Base-by-base conservation (phyloP, 92 coral and sea anemone genomes). In the Porites evermanni region DNA sequence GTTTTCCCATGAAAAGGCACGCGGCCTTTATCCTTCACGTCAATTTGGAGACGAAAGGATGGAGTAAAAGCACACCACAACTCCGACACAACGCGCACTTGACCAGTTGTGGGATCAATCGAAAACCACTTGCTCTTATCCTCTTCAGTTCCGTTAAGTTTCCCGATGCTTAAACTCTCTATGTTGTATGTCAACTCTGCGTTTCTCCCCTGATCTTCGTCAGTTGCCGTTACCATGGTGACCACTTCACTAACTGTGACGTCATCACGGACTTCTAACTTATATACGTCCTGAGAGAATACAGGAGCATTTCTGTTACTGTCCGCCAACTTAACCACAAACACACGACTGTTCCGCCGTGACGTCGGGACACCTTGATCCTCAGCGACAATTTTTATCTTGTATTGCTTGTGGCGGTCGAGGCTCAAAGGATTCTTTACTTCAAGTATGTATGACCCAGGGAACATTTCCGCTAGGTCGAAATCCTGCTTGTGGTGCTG, bases 221-320 rank as follows among this genome's bases (percentile, higher is more conserved):
- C 99, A 2, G 86, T 81, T 13, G 98, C 99, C 24, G 82, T 77
- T 23, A 90, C 18, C 13, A 70, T 90, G 64, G 80, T 64, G 72
- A 94, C 84, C 26, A 70, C 26, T 1, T 90, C 64, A 6, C 95
- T 98, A 53, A 92, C 87, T n/a, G 80, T 77, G 23, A 88, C 67
- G 79, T 93, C 92, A 79, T 97, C 99, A 11, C 84, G 8, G 16
- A 97, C 32, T 53, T 78, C 75, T 26, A 89, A 68, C 20, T 87
- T 54, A 67, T 89, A 90, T 1, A 88, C 32, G 24, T 76, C 72
- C 47, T 87, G 79, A 1, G 79, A 86, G 85, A 95, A 97, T 26
- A 60, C 89, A 1, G 99, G 99, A 47, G 97, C 91, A 67, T 97
- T 79, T 78, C 98, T 90, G 76, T 97, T 97, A 26, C 95, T 94